Evolutionary conservation across 92 coral and sea anemone species (phyloP).

Genomic region (Nematostella vectensis): DNA sequence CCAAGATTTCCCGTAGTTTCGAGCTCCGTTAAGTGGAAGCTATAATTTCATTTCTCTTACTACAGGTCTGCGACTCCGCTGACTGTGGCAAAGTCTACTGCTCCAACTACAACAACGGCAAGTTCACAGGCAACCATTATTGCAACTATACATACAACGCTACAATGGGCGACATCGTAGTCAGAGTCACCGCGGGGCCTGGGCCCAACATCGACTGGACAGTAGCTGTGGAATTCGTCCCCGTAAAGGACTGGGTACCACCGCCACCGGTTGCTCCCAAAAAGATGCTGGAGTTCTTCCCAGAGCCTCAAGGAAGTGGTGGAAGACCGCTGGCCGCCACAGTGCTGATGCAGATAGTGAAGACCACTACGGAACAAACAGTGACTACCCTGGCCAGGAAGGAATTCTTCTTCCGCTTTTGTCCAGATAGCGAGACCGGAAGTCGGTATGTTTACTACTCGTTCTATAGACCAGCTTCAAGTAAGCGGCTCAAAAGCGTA

Average conservation of each 20-base stretch:
- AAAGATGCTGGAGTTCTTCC: conserved; percentile 6
- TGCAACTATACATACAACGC: conserved; percentile 52
- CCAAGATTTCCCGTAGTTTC: too few relatives aligned
- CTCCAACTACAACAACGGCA: conserved; percentile 33
- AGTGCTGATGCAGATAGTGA: conserved; percentile 42
- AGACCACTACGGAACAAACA: conserved; percentile 28
- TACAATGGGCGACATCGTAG: conserved; percentile 29
- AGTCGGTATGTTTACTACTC: conserved; percentile 36
- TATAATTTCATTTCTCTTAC: too few relatives aligned
- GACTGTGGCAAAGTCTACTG: conserved; percentile 36
- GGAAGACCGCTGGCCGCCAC: conserved; percentile 12
- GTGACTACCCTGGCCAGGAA: conserved; percentile 10
- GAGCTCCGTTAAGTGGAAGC: too few relatives aligned
- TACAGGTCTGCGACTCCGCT: conserved; percentile 21
- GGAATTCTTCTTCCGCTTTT: conserved; percentile 32
- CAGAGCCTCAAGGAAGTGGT: conserved; percentile 27
- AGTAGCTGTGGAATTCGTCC: conserved; percentile 47
- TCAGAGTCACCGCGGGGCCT: conserved; percentile 57
- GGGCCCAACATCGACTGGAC: conserved; percentile 64
- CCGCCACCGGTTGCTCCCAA: conserved; percentile 9
- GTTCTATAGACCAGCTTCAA: too few relatives aligned
- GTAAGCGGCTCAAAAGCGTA: background rate
- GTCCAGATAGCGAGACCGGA: conserved; percentile 52
- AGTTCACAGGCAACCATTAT: conserved; percentile 46
- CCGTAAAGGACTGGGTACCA: conserved; percentile 29